These are phyloP conservation scores for Drymonia ruficornis DNA, from an alignment of 2,888 invertebrate species.

Conservation along the genomic window DNA sequence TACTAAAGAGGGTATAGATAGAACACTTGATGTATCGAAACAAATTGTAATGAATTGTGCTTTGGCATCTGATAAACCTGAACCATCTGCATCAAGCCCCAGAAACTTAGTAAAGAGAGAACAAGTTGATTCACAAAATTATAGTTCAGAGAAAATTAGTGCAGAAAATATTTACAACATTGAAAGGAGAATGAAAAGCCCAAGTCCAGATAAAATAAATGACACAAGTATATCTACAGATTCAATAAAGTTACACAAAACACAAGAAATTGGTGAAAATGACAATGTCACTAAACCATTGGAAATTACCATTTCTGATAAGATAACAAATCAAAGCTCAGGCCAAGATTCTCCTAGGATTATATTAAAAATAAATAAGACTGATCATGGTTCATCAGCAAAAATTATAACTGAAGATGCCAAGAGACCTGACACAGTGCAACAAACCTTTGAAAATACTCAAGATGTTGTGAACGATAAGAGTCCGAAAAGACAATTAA, in stretches of 20 bases:
- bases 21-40: slow-evolving; percentile 41
- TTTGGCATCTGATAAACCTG: slow-evolving; percentile 40
- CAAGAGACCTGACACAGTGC: slow-evolving; percentile 52
- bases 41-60: slow-evolving; percentile 45
- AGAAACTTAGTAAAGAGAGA: slow-evolving; percentile 43
- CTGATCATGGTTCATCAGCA: slow-evolving; percentile 80
- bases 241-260: slow-evolving; percentile 41
- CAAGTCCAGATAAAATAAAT: slow-evolving; percentile 42
- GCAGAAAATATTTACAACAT: slow-evolving; percentile 38
- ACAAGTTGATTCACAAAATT: slow-evolving; percentile 28
- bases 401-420: slow-evolving; percentile 78
- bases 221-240: slow-evolving; percentile 41
- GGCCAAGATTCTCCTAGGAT: slow-evolving; percentile 85
- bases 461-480: slow-evolving; percentile 60
- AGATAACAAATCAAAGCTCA: slow-evolving; percentile 65
- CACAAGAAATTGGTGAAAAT: slow-evolving; percentile 57
- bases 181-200: slow-evolving; percentile 32
- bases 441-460: slow-evolving; percentile 57
- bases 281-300: slow-evolving; percentile 74
- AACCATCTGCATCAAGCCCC: slow-evolving; percentile 21
- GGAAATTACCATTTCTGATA: slow-evolving; percentile 76
- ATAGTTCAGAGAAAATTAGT: slow-evolving; percentile 34
- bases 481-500: slow-evolving; percentile 56
- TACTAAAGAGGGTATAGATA: slow-evolving; percentile 59
- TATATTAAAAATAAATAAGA: slow-evolving; percentile 87